Percentiles rank a stretch among this genome's conserved stretches.
These are phyloP conservation scores for Sarcophaga variegata DNA, from an alignment of 2,888 invertebrate genomes.

Conservation along the genomic window DNA sequence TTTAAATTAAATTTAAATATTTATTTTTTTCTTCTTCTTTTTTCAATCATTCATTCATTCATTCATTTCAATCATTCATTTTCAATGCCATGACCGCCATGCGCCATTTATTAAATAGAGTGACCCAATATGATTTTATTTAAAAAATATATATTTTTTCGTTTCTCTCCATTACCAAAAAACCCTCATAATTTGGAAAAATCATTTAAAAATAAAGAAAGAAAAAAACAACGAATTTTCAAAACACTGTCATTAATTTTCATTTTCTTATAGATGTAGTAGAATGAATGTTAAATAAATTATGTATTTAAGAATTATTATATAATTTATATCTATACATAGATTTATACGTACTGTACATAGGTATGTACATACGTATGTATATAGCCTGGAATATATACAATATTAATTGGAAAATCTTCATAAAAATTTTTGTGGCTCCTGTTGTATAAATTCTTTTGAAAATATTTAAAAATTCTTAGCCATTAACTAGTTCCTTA, in stretches of 20 bases:
- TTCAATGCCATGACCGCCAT: conserved; percentile 18
- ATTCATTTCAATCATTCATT: not conserved
- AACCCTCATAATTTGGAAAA: not conserved
- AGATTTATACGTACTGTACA: too few species aligned
- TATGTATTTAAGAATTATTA: not conserved
- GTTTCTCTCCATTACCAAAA: not conserved
- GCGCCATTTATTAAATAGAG: conserved; percentile 1
- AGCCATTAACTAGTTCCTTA: conserved; percentile 7
- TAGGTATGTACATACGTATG: too few species aligned
- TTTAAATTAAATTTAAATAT: conserved; percentile 18
- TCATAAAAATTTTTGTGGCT: not conserved
- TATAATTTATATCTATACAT: too few species aligned
- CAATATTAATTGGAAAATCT: not conserved
- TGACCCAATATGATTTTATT: not conserved
- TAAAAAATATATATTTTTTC: not conserved
- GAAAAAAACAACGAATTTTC: not conserved
- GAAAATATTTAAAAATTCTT: not conserved
- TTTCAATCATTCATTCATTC: too few species aligned
- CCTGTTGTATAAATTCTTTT: not conserved
- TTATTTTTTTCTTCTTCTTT: not conserved
- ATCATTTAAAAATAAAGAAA: too few species aligned
- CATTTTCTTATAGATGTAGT: conserved; percentile 21
- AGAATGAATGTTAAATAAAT: not conserved
- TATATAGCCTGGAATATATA: not conserved
- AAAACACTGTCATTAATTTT: not conserved